Percentiles rank a stretch among this genome's conserved stretches.
Evolutionary conservation across 2,113 vertebrate genomes (phyloP).

Genomic region (chimpanzee (Pan troglodytes)): DNA sequence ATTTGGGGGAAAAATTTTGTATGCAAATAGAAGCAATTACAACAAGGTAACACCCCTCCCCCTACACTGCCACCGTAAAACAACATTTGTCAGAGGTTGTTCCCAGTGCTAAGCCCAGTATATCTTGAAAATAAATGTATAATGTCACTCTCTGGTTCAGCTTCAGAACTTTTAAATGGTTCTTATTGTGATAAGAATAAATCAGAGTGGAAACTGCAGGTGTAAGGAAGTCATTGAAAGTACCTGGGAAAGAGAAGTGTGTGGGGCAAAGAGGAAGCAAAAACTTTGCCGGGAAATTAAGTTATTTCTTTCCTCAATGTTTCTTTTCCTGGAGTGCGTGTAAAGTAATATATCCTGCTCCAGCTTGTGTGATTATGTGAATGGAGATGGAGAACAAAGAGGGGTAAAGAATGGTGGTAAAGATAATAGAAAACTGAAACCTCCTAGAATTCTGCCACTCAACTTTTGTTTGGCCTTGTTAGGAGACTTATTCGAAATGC

Average conservation of each 20-base stretch:
- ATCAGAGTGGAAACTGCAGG: neutral
- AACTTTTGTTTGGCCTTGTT: neutral
- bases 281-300: neutral
- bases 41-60: accelerated
- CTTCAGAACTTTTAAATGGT: neutral
- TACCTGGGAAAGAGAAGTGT: neutral
- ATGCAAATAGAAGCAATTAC: neutral
- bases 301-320: neutral
- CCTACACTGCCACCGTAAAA: neutral
- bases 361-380: neutral
- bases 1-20: neutral
- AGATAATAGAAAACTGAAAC: neutral
- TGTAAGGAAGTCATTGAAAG: neutral
- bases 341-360: neutral
- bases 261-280: accelerated
- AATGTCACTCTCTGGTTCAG: neutral
- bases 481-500: neutral
- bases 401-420: neutral
- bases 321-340: neutral
- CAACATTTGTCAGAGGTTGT: neutral
- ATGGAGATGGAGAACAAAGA: neutral
- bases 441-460: neutral
- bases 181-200: neutral
- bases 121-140: neutral
- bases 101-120: neutral